Base-by-base conservation (phyloP, 1,140 invertebrate species). In the Odontomachus brunneus region DNA sequence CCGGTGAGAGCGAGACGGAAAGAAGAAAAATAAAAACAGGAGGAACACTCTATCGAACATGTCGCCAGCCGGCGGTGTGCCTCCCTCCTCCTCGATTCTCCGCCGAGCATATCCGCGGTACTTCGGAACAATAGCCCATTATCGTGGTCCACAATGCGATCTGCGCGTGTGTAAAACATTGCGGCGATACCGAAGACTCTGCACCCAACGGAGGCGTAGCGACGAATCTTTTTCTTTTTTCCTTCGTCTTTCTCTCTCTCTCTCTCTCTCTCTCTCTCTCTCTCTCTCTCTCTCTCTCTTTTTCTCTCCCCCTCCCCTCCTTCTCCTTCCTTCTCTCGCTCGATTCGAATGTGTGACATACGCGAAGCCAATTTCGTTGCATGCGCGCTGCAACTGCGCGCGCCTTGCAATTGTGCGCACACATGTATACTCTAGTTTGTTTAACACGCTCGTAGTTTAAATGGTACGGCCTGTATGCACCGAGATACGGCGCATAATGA, bases 71-170 rank as follows among this genome's bases (percentile, higher is more conserved):
- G 22, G 22, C 62, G 22, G 17, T 51, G 49, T 17, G 3, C 51
- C 38, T 7, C 38, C 9, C 38, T 7, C 44, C 22, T 57, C 38
- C 63, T 29, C 38, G 59, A 63, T 62, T 63, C 75, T 69, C 26
- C 49, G 59, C n/a, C 59, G 60, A 53, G 60, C 17, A 49, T 76
- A 38, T 55, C 29, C 74, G 49, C 48, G 62, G 17, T 67, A 78
- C 62, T 78, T 78, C 3, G 51, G 49, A 69, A 78, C 63, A 78
- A 78, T 78, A 69, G 75, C 75, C 75, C 65, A 78, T 78, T 78
- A 78, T 78, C 75, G 19, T 66, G 62, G 74, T 78, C 75, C 63
- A 78, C 75, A 69, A 78, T 78, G 51, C 51, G 63, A 78, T 69
- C 75, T 57, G 59, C 44, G 26, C 63, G 63, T 57, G 49, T 69